Conservation (phyloP, 1,140 invertebrate genomes). For the Adelges cooleyi region DNA sequence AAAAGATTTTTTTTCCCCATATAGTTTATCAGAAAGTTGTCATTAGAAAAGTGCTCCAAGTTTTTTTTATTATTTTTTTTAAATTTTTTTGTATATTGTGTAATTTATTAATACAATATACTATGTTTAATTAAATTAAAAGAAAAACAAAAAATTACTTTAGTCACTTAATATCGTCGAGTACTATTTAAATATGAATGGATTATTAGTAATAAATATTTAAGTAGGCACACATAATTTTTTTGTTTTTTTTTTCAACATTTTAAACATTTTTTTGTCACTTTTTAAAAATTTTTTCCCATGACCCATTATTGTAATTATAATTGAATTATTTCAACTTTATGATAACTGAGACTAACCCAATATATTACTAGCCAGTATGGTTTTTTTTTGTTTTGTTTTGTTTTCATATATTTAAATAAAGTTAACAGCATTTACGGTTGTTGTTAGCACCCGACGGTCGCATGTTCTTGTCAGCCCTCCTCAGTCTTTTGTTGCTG, state of each 20-base stretch:
- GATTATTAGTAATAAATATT: not conserved
- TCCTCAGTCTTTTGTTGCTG: constrained; percentile 49
- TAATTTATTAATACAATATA: no score
- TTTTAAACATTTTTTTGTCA: constrained; percentile 7
- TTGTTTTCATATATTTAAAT: not conserved
- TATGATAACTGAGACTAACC: constrained; percentile 18
- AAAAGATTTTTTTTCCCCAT: no score
- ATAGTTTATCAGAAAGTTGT: no score
- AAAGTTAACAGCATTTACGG: constrained; percentile 49
- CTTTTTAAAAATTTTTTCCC: constrained; percentile 15
- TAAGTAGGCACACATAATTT: constrained; percentile 7
- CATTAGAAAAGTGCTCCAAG: no score
- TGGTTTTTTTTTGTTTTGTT: constrained; percentile 1
- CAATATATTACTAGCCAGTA: constrained; percentile 21
- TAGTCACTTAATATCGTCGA: no score
- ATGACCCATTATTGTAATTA: constrained; percentile 11
- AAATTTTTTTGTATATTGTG: no score
- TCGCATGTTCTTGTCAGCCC: constrained; percentile 50
- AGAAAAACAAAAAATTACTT: no score
- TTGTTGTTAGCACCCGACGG: constrained; percentile 58
- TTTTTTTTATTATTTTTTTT: no score
- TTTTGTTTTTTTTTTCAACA: constrained; percentile 4
- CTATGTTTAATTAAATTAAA: no score
- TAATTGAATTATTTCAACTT: constrained; percentile 18
- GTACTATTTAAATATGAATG: constrained; percentile 5